Conservation (phyloP, 2,113 vertebrate genomes). For the Ariopsis seemanni region DNA sequence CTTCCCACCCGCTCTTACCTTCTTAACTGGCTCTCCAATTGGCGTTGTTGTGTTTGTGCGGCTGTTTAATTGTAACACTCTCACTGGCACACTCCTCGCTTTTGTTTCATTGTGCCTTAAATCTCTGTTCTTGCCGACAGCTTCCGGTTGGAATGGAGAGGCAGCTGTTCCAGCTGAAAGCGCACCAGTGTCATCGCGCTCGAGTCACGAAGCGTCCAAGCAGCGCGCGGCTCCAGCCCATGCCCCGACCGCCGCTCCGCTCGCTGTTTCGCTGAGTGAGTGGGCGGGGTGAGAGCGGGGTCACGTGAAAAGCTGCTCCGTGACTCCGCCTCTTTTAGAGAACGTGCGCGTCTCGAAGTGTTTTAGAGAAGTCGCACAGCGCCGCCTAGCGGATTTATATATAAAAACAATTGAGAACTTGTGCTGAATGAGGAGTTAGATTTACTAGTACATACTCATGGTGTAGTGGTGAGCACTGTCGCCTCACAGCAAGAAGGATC, state of each 20-base stretch:
- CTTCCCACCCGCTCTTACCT: constrained; percentile 35
- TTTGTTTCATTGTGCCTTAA: constrained; percentile 31
- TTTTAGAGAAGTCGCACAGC: constrained; percentile 15
- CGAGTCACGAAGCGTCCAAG: constrained; percentile 17
- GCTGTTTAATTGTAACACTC: constrained; percentile 23
- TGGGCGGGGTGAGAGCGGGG: not conserved
- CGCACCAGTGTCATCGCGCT: not conserved
- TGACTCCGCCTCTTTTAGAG: not conserved
- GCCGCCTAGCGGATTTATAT: not conserved
- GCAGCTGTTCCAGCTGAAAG: not conserved
- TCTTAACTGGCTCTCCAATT: not conserved
- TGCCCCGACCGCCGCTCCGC: constrained; percentile 17
- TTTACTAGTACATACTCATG: not conserved
- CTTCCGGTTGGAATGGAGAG: not conserved
- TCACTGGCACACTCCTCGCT: constrained; percentile 14
- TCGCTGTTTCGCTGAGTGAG: not conserved
- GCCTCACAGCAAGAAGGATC: too few species aligned
- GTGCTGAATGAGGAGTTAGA: not conserved
- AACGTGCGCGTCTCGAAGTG: not conserved
- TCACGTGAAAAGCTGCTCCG: not conserved
- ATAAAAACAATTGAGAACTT: not conserved
- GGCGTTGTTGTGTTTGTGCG: constrained; percentile 9
- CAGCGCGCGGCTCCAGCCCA: constrained; percentile 18
- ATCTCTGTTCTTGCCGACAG: not conserved
- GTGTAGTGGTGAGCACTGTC: too few species aligned